Percentiles rank a stretch among this genome's conserved stretches.
Evolutionary conservation across 2,797 vertebrate genomes (phyloP).

Genomic region (Balearica regulorum): DNA sequence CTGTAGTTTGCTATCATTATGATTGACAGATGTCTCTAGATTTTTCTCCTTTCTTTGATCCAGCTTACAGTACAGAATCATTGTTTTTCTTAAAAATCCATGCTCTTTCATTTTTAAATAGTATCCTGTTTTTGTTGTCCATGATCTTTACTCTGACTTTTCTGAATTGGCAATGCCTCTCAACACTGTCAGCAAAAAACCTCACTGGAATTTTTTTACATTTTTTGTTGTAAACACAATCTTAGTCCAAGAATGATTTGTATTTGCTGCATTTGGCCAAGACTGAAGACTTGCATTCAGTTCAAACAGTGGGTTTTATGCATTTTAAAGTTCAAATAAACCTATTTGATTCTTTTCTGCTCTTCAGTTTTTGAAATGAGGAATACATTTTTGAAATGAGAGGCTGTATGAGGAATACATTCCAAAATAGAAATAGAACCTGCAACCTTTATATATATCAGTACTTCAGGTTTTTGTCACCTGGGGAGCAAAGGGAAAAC

Average conservation of each 20-base stretch:
- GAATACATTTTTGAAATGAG: too few relatives aligned
- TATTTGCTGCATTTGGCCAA: background rate
- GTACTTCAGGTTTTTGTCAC: background rate
- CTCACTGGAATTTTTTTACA: background rate
- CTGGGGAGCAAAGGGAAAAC: background rate
- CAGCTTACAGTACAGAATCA: background rate
- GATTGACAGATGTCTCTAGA: background rate
- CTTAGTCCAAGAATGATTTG: background rate
- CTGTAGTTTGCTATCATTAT: background rate
- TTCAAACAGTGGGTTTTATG: background rate
- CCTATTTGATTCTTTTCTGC: background rate
- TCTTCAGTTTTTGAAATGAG: background rate
- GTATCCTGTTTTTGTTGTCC: background rate
- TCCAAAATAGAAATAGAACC: background rate
- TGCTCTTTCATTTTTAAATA: background rate
- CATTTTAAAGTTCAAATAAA: background rate
- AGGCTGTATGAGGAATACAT: background rate
- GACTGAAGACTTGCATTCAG: background rate
- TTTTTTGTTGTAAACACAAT: background rate
- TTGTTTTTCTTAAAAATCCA: background rate
- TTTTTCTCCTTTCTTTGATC: background rate
- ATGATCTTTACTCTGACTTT: background rate
- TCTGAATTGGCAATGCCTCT: background rate
- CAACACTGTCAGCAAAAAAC: background rate
- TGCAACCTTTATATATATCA: background rate